phyloP scores from a whole-genome alignment of 2,888 invertebrate species.

The Elgonia sp. region DNA sequence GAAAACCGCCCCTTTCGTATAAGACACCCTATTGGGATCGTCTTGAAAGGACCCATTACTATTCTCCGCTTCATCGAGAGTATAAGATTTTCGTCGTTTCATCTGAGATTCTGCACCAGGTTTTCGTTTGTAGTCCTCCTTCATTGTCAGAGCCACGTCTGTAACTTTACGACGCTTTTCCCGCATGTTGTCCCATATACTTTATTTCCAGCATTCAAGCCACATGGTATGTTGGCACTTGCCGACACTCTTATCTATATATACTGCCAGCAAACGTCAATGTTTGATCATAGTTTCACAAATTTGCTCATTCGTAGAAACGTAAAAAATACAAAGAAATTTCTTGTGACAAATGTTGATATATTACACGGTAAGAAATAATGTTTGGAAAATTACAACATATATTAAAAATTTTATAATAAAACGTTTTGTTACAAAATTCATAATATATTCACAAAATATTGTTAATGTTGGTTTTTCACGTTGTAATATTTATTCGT shows the following conservation, averaged over 20 bases:
- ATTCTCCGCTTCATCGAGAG: conserved; percentile 66
- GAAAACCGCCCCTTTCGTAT: conserved; percentile 70
- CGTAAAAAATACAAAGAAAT: no score
- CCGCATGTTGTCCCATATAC: conserved; percentile 57
- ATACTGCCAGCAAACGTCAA: no score
- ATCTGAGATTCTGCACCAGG: conserved; percentile 63
- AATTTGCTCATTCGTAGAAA: no score
- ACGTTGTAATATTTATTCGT: no score
- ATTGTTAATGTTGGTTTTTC: no score
- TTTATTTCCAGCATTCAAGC: conserved; percentile 58
- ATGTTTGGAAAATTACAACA: no score
- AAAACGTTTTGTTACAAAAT: no score
- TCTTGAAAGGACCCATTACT: conserved; percentile 65
- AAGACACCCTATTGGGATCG: conserved; percentile 73
- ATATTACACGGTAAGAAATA: no score
- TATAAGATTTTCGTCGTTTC: conserved; percentile 58
- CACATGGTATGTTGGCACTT: conserved; percentile 58
- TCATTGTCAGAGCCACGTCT: conserved; percentile 60
- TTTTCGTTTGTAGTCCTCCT: conserved; percentile 52
- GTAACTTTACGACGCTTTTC: conserved; percentile 67
- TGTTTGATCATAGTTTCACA: no score
- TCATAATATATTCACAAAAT: no score
- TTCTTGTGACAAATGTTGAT: no score
- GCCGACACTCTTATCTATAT: conserved; percentile 14
- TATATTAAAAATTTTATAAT: no score